These are phyloP conservation scores for Cheirogaleus major DNA, from an alignment of 2,797 vertebrate genomes.

Conservation along the genomic window DNA sequence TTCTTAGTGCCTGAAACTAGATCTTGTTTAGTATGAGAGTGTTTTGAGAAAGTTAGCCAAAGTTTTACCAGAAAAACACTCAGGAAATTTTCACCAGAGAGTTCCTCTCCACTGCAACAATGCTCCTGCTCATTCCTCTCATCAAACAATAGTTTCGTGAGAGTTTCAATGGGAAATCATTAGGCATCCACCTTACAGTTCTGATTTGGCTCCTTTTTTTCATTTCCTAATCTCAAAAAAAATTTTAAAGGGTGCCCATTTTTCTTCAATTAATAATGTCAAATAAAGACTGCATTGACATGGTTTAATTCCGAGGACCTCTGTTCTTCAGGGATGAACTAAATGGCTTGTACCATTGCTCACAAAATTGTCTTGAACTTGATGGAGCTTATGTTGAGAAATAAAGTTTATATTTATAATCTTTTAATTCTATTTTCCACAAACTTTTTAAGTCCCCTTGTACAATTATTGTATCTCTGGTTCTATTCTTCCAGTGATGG, in stretches of 20 bases:
- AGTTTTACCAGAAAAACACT: no score
- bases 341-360: neutral
- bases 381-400: neutral
- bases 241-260: neutral
- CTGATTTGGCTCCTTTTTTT: no score
- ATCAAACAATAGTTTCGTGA: no score
- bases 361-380: neutral
- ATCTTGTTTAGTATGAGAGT: no score
- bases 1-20: no score
- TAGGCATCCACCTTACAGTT: no score
- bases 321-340: neutral
- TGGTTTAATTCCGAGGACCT: neutral
- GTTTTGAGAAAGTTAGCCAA: no score
- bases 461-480: neutral
- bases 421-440: neutral
- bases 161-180: no score
- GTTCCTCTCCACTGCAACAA: no score
- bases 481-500: neutral
- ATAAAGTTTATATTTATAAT: neutral
- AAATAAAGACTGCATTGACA: neutral
- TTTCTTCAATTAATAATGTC: neutral
- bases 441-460: neutral
- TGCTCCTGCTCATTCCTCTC: no score
- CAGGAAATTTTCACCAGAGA: no score
- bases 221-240: no score